Percentiles rank a stretch among this genome's conserved stretches.
Conservation (phyloP, 2,113 vertebrate genomes). For the Petromus typicus region DNA sequence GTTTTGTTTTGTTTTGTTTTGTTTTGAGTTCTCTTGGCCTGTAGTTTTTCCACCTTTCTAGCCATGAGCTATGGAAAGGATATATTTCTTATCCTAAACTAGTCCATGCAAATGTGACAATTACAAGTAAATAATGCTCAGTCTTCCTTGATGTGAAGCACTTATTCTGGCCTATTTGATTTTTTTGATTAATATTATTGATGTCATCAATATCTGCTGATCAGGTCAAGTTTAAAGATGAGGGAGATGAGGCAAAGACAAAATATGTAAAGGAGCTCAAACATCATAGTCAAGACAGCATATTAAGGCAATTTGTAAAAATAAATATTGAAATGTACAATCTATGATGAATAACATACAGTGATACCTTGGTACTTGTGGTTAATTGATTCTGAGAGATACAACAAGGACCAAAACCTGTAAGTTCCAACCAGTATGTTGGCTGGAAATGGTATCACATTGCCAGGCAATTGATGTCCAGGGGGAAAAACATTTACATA, state of each 20-base stretch:
- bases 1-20: accelerated
- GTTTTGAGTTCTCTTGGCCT: background rate
- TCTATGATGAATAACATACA: background rate
- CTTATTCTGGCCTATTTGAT: background rate
- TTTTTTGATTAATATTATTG: background rate
- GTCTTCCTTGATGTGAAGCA: background rate
- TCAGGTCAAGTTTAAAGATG: background rate
- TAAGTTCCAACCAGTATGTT: background rate
- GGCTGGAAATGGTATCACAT: background rate
- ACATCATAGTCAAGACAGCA: background rate
- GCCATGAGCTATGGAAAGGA: background rate
- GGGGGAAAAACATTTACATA: background rate
- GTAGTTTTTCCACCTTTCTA: background rate
- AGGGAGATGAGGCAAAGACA: background rate
- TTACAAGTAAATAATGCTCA: background rate
- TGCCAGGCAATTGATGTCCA: background rate
- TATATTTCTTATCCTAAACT: background rate
- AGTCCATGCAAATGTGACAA: background rate
- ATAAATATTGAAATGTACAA: background rate
- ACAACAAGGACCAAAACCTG: background rate
- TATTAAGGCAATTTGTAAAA: background rate
- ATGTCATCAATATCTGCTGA: background rate
- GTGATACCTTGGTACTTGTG: background rate
- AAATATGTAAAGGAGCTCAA: background rate
- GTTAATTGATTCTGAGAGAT: background rate